Evolutionary conservation across 2,888 invertebrate species (phyloP), one percentile per base, ranked within the genome.

Genomic region (Drosophila greeni): DNA sequence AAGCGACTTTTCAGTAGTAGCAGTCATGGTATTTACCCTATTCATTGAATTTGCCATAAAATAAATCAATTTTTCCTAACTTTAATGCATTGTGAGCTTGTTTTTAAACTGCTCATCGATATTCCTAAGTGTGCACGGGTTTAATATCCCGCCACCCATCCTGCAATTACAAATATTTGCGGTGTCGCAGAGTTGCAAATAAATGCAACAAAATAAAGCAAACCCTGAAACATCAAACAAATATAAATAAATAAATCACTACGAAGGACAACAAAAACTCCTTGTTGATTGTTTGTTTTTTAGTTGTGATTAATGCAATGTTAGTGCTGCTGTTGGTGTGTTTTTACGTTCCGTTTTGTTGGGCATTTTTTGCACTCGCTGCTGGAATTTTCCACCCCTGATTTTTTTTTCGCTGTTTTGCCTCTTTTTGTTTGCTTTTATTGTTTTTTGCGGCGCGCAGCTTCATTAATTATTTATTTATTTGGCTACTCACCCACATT

Each of bases 401-500:
- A 2, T 31, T 18, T 20, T 20, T 9, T 31, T 54, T 11, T 29
- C 33, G 7, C 24, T 58, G 16, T 5, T 39, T 36, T 48, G 16
- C 16, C 3, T 12, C 16, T 43, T 26, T 51, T 14, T 39, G 23
- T 48, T 66, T 54, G 49, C 54, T 31, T 62, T 51, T 39, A 24
- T 64, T 40, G 52, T 53, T 76, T 69, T 66, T 61, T 70, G 55
- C 53, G 51, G 58, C 65, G 66, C 36, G 65, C 57, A 67, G 64
- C 70, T 62, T 71, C 70, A 80, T 81, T 70, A 75, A 80, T 74
- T 75, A 75, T 74, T 78, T 77, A 80, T 72, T 75, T 72, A 58
- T 66, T 62, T 66, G 54, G 57, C 64, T 77, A 78, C 78, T 78
- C 74, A 78, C 78, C 81, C 57, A 72, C 61, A 69, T 60, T 71